Base-by-base conservation (phyloP, 2,113 vertebrate genomes). In the Ailuropoda melanoleuca region DNA sequence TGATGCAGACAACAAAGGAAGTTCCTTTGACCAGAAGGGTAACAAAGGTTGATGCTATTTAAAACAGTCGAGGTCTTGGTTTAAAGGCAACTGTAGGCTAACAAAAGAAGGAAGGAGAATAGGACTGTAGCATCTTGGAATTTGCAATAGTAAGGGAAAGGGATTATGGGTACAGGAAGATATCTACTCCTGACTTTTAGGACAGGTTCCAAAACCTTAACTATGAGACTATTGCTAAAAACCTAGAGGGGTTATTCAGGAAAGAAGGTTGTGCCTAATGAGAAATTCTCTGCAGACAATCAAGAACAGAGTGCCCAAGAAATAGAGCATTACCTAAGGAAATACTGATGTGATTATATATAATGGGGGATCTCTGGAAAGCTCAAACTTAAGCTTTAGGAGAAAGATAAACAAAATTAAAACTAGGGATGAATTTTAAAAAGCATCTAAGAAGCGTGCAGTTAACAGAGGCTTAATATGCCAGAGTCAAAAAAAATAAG, bases 341-440 rank as follows among this genome's bases (percentile, higher is more conserved):
- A 85, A 82, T 37, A 86, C 10, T 64, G 26, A 62, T 6, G 15
- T 58, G 34, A 9, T 74, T 13, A 39, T 19, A 85, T 43, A 62
- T 72, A 68, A 87, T 23, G n/a, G 24, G 18, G 86, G 8, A 31
- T 83, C 48, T 62, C 48, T 85, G 64, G 43, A 88, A 97, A 93
- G 43, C 72, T 78, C 26, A 58, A 77, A 86, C 70, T 56, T 70
- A 91, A 50, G 21, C 24, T 97, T 95, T 83, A 31, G n/a, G 37
- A 96, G 90, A 88, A 89, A 95, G 26, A 92, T 4, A 81, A 60
- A 48, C 68, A 91, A 86, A 72, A 58, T 89, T 62, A 82, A 91
- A 93, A 93, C n/a, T 26, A 92, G 75, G 14, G 72, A 46, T 66
- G n/a, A 90, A 77, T 23, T 46, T 93, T 50, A 74, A 90, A 87